Evolutionary conservation across 2,797 vertebrate genomes (phyloP), one percentile per base, ranked within the genome.

Genomic region (Sciaenops ocellatus): DNA sequence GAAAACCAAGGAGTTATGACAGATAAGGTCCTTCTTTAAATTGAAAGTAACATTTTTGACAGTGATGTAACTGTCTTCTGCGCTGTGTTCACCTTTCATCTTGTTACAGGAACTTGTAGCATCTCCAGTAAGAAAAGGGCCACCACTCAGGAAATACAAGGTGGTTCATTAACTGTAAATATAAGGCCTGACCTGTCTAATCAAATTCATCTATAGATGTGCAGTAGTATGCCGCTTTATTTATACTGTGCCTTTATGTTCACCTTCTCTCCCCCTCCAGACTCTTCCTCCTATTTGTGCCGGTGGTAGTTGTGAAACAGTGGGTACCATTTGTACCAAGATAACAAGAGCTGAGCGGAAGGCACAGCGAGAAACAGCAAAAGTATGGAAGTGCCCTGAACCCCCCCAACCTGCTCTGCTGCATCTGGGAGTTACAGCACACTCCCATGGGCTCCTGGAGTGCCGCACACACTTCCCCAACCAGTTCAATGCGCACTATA

Each of bases 281-380:
- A 96, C 95, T 0, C 94, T 99, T 79, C 97, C 97, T 13, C 96
- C 97, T 20, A 96, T 99, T 85, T 90, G 84, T 89, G 92, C 89
- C 34, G 82, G 47, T 17, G 54, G 65, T 41, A 85, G 50, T 17
- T 26, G 17, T 38, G 24, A 65, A 52, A 30, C 81, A 1, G 70
- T 56, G 11, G 80, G 17, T 1, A 83, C 73, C 0, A 76, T 85
- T 5, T 70, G 41, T 22, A 18, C 54, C 50, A 95, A 89, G 80
- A 65, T 83, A 73, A 89, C 68, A 24, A 83, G 85, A 78, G 92
- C 85, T 30, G 85, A 92, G 69, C 86, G 79, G 22, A 80, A 76
- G 47, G 85, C 73, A n/a, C 84, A 76, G 46, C 88, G 83, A 54
- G 88, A 89, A 42, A 26, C 82, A 13, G 78, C 70, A 15, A 62